phyloP scores from a whole-genome alignment of 2,797 vertebrate species.

The Leuciscus waleckii region DNA sequence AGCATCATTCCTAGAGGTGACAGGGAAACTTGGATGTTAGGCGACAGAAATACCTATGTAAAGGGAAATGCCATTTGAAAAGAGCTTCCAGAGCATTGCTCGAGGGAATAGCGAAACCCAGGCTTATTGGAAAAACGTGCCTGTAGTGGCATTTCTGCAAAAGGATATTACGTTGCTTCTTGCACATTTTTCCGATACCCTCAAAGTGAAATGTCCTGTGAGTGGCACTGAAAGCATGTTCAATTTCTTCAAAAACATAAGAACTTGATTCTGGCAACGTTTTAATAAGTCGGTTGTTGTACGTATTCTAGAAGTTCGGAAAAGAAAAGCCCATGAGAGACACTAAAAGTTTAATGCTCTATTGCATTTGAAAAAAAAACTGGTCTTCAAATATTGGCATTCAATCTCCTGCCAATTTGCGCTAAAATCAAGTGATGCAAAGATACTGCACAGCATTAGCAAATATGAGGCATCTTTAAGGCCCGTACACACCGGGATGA shows the following conservation, averaged over 20 bases:
- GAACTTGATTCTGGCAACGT: background rate
- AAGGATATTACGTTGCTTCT: background rate
- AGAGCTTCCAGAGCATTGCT: slow-evolving; percentile 21
- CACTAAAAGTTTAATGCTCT: background rate
- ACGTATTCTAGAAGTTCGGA: no score
- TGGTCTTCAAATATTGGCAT: background rate
- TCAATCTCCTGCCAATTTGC: background rate
- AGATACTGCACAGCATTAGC: slow-evolving; percentile 4
- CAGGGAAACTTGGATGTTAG: slow-evolving; percentile 44
- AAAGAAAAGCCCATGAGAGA: background rate
- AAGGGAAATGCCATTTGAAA: slow-evolving; percentile 41
- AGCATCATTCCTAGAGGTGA: slow-evolving; percentile 60
- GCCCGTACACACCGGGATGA: no score
- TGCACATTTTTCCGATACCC: background rate
- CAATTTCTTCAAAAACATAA: background rate
- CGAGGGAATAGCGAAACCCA: background rate
- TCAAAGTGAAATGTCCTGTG: background rate
- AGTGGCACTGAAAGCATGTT: background rate
- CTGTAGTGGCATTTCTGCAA: slow-evolving; percentile 2
- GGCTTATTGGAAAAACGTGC: background rate
- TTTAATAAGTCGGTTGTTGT: background rate
- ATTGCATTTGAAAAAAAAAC: background rate
- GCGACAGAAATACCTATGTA: slow-evolving; percentile 38
- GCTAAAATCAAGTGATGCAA: background rate
- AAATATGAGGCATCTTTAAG: background rate